Evolutionary conservation across 2,113 vertebrate species (phyloP), one percentile per base, ranked within the genome.

Genomic region (Agapornis roseicollis): DNA sequence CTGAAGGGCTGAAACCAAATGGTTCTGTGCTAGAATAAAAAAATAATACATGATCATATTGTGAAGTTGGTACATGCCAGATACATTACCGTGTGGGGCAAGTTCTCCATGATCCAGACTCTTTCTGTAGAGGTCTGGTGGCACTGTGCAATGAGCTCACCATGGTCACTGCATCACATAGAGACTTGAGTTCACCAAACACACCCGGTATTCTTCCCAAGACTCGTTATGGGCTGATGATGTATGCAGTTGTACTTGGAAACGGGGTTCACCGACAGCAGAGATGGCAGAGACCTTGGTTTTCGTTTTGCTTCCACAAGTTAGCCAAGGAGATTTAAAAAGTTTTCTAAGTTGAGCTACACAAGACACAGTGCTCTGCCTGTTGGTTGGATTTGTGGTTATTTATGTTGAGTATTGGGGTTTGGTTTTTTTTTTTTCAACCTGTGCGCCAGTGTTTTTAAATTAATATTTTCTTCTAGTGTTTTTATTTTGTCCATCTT

Each of bases 21-120:
- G 3, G 14, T 31, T 37, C 18, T 19, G 1, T 25, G 41, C 28
- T 41, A 56, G n/a, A 68, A 61, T 16, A 66, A 53, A 58, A 24
- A 25, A 33, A 24, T 13, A 4, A 16, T 6, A 29, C 14, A 19
- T 8, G 19, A 46, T 25, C 6, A 1, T 25, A 29, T 0, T 3
- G 23, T 42, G 33, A 31, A 11, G 58, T 3, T 56, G 55, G 46
- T 35, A 10, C 42, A 17, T 3, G 16, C 11, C 4, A 16, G n/a
- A 61, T 49, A 47, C 35, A 47, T 64, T 60, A 73, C 18, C 24
- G 22, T 37, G 53, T 42, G 60, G 53, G 47, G 63, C 69, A 63
- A 37, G 27, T 20, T 80, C 92, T 81, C 39, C 74, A 69, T 53
- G 19, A 92, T n/a, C 63, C 42, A 64, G n/a, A 14, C 13, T 42